Evolutionary conservation across 2,888 invertebrate species (phyloP).

Genomic region (Silvanus unidentatus): DNA sequence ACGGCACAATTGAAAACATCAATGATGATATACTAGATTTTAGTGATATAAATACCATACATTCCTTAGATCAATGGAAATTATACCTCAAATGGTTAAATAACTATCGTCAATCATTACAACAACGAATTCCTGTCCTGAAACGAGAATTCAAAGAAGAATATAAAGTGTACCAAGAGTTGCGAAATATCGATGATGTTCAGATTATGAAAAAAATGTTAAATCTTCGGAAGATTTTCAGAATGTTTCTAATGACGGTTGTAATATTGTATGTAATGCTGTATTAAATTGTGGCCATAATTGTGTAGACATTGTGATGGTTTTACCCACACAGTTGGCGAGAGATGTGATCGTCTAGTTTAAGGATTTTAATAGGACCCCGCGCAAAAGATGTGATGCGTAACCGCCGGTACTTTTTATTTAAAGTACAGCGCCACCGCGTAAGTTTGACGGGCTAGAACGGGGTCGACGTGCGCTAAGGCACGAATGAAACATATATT

Average conservation of each 20-base stretch:
- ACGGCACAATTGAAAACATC: background rate
- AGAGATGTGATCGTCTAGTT: too few relatives aligned
- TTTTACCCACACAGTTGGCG: too few relatives aligned
- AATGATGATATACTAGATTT: constrained; percentile 16
- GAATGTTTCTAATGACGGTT: constrained; percentile 57
- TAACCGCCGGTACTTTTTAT: too few relatives aligned
- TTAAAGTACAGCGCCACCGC: too few relatives aligned
- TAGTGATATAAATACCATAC: constrained; percentile 25
- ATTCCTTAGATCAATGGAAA: constrained; percentile 33
- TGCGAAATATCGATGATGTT: constrained; percentile 52
- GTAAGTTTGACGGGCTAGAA: too few relatives aligned
- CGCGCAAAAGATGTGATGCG: too few relatives aligned
- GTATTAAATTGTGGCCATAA: constrained; percentile 53
- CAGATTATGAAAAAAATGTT: constrained; percentile 46
- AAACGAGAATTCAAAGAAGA: constrained; percentile 21
- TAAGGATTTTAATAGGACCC: too few relatives aligned
- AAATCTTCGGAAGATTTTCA: constrained; percentile 45
- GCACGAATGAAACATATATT: too few relatives aligned
- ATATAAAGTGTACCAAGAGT: constrained; percentile 43
- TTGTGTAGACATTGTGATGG: constrained; percentile 53
- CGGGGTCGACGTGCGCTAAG: too few relatives aligned
- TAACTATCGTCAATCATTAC: constrained; percentile 18
- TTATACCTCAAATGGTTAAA: constrained; percentile 38
- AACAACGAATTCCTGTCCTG: constrained; percentile 17
- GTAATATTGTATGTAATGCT: constrained; percentile 47